A percentile compares a stretch with the other conserved stretches of the same genome.
Evolutionary conservation across 2,797 vertebrate species (phyloP).

Genomic region (Gobionotothen gibberifrons): DNA sequence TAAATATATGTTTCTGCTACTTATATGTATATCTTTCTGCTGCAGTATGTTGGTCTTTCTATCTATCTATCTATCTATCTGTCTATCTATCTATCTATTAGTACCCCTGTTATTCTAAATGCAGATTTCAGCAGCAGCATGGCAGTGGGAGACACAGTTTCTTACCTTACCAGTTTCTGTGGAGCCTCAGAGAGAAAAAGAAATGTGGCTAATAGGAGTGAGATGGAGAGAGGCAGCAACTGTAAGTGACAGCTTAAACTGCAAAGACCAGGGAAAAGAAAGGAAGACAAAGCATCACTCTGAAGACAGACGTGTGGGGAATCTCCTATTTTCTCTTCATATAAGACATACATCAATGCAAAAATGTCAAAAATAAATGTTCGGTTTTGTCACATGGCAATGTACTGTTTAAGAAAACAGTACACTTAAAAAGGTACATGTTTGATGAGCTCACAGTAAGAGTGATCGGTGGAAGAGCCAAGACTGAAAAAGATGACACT

Average conservation of each 20-base stretch:
- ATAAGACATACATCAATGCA: background rate
- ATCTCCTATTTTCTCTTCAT: background rate
- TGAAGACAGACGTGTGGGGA: background rate
- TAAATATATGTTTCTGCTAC: too few species aligned
- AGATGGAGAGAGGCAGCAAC: slow-evolving; percentile 6
- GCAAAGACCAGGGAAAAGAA: background rate
- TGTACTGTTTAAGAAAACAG: too few species aligned
- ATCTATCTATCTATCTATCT: too few species aligned
- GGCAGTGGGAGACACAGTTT: background rate
- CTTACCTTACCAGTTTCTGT: background rate
- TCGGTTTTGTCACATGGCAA: background rate
- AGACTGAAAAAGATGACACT: background rate
- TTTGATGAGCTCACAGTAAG: background rate
- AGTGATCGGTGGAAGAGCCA: background rate
- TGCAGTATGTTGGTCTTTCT: too few species aligned
- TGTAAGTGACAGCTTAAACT: slow-evolving; percentile 5
- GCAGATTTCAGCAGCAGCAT: background rate
- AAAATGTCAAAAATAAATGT: background rate
- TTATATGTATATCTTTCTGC: too few species aligned
- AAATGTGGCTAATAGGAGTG: slow-evolving; percentile 1
- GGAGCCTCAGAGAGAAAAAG: background rate
- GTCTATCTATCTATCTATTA: too few species aligned
- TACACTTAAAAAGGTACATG: too few species aligned
- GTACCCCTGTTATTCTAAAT: background rate
- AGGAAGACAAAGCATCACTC: background rate